These are phyloP conservation scores for Fragum whitleyi DNA, from an alignment of 2,888 invertebrate species.

Conservation along the genomic window DNA sequence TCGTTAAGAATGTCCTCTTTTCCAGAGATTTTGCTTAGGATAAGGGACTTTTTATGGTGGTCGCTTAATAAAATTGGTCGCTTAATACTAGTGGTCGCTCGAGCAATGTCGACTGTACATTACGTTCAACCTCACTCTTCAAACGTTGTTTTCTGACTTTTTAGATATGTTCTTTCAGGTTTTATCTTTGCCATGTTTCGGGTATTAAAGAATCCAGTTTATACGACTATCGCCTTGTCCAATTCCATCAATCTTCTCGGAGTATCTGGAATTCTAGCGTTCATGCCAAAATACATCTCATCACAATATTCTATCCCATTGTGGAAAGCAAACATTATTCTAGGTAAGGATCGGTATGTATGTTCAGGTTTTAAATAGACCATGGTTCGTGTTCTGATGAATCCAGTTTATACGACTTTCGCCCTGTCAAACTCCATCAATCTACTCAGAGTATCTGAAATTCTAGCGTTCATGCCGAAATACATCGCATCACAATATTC, in stretches of 20 bases:
- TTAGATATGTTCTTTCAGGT: slow-evolving; percentile 46
- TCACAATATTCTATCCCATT: slow-evolving; percentile 67
- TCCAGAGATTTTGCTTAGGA: no score
- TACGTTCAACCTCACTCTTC: no score
- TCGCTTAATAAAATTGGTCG: no score
- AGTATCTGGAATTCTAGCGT: slow-evolving; percentile 57
- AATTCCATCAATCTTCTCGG: slow-evolving; percentile 56
- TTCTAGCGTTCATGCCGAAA: slow-evolving; percentile 66
- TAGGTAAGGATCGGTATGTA: slow-evolving; percentile 58
- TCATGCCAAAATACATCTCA: slow-evolving; percentile 69
- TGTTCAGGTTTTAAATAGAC: slow-evolving; percentile 57
- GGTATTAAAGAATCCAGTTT: slow-evolving; percentile 58
- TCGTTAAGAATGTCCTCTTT: no score
- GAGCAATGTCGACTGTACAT: no score
- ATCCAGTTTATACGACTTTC: slow-evolving; percentile 56
- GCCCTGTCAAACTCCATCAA: slow-evolving; percentile 42
- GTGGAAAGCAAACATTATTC: slow-evolving; percentile 69
- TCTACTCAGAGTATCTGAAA: slow-evolving; percentile 59
- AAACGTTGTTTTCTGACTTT: no score
- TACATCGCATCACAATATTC: slow-evolving; percentile 68
- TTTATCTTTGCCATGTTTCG: slow-evolving; percentile 47
- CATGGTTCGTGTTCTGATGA: slow-evolving; percentile 46
- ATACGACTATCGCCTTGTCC: slow-evolving; percentile 37
- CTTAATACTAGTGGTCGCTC: no score
- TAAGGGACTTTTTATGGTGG: no score